phyloP scores from a whole-genome alignment of 2,888 invertebrate species.

The Tachystola acroxantha region DNA sequence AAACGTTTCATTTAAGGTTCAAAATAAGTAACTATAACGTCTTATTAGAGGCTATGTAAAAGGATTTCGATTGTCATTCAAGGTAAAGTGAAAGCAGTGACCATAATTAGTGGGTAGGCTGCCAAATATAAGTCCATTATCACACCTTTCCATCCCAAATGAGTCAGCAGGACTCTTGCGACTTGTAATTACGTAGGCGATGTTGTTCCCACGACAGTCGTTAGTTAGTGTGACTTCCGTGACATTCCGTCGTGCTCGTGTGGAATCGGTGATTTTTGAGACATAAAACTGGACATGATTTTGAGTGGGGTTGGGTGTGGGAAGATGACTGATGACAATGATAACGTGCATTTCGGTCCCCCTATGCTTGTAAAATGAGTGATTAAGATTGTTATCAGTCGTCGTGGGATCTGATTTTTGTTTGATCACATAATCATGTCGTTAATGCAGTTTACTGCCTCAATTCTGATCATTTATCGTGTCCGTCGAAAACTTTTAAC shows the following conservation, averaged over 20 bases:
- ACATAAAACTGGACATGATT: not conserved
- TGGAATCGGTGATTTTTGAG: not conserved
- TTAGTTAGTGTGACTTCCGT: slow-evolving; percentile 46
- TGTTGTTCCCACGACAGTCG: slow-evolving; percentile 48
- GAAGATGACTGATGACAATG: not conserved
- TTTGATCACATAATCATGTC: too few species aligned
- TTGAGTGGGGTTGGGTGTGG: not conserved
- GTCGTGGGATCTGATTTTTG: not conserved
- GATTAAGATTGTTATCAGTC: not conserved
- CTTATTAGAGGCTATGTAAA: too few species aligned
- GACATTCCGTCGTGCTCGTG: slow-evolving; percentile 5
- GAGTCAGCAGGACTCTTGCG: slow-evolving; percentile 25
- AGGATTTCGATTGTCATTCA: too few species aligned
- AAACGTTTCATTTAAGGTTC: too few species aligned
- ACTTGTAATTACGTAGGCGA: slow-evolving; percentile 27
- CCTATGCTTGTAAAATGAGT: not conserved
- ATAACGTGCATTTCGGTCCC: not conserved
- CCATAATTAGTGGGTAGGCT: too few species aligned
- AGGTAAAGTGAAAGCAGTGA: too few species aligned
- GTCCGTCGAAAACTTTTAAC: too few species aligned
- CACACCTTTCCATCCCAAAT: not conserved
- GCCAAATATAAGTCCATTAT: slow-evolving; percentile 1
- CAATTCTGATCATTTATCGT: too few species aligned
- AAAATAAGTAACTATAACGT: too few species aligned
- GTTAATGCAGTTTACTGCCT: too few species aligned